Evolutionary conservation across 2,888 invertebrate species (phyloP), one percentile per base, ranked within the genome.

Genomic region (Plagodis pulveraria): DNA sequence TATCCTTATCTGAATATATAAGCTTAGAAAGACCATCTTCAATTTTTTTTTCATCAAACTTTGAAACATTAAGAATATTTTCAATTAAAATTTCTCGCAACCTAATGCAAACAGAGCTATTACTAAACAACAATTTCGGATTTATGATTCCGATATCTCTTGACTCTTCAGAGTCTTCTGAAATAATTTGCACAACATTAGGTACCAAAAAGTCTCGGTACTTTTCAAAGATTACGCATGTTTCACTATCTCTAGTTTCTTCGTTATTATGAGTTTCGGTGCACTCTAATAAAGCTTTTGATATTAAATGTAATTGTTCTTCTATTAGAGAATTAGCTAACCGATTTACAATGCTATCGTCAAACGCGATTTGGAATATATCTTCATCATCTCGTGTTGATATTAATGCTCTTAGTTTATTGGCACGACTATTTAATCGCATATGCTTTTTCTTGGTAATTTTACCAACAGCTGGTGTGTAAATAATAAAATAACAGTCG

Each of bases 401-500:
- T 42, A 78, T 66, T 32, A 76, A 56, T 43, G 66, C 49, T 57
- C 72, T 63, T 9, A 74, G 54, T 60, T 76, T 74, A 11, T 33
- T n/a, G 48, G 49, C 67, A 43, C 69, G 35, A 22, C 58, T 11
- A n/a, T 43, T 60, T 41, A 41, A 44, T 11, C 51, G 52, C 42
- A 42, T 54, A 43, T 59, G 40, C 53, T 69, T 72, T 46, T 64
- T 65, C 36, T 64, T 50, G 38, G 48, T 36, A 8, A 80, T 70
- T 40, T 58, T 64, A 54, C 72, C 70, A 36, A 67, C 67, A 7
- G 68, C 65, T 4, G 78, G 72, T 6, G 80, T 80, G 50, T 77
- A 80, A 12, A 80, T 64, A 51, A 80, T 63, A 45, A 77, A 71
- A 63, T 66, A 68, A 56, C 71, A 72, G n/a, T 76, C 69, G 8